Evolutionary conservation across 2,797 vertebrate species (phyloP), one percentile per base, ranked within the genome.

Genomic region (Phoxinus dragarum): DNA sequence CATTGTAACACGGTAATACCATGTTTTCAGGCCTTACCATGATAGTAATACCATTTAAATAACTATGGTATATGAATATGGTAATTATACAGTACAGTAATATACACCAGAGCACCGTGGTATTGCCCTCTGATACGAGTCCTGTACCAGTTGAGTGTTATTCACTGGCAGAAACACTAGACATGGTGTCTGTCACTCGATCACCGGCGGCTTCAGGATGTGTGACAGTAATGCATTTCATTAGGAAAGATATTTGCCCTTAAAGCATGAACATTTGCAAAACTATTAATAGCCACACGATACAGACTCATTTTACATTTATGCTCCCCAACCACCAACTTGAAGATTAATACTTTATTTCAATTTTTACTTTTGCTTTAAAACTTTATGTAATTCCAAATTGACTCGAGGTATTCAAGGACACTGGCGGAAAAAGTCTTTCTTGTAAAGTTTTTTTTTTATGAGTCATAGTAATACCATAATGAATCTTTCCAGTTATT

Each of bases 181-280:
- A 17, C 27, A 1, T 52, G 0, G 4, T 40, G 59, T 56, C 74
- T 75, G 27, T 36, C 17, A 23, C 19, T 56, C 49, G 23, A 38
- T 56, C 19, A 56, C 10, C 73, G 56, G 72, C 47, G 21, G 72
- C 27, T 75, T 52, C 47, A 52, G 27, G 5, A 5, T 8, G n/a
- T 40, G 74, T 77, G 52, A 59, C 52, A 59, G 52, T 9, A 59
- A 34, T 14, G 12, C 16, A 9, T 40, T 77, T 77, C 54, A 77
- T 77, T 77, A 40, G 34, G n/a, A 59, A 54, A 16, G 54, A 77
- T 42, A 77, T 77, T 59, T 77, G 75, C 52, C 75, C 75, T 77
- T 59, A 77, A 77, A 77, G 23, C 54, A n/a, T 40, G 75, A 77
- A 27, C 52, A 77, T 59, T 59, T 77, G 75, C 75, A 59, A 54